Evolutionary conservation across 1,140 invertebrate genomes (phyloP).

Genomic region (Cydia strobilella): DNA sequence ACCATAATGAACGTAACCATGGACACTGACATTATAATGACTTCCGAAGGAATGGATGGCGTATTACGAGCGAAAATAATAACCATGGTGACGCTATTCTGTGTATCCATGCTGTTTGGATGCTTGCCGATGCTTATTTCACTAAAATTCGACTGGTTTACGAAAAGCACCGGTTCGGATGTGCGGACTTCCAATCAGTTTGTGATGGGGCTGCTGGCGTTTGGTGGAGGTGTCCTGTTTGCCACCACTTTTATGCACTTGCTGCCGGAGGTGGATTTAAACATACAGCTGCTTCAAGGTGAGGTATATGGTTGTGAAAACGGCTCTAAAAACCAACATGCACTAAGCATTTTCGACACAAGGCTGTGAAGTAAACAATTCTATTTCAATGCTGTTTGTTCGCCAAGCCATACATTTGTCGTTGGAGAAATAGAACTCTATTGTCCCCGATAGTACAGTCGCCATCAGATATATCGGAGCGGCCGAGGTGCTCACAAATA

Average conservation of each 20-base stretch:
- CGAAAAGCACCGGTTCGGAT: slow-evolving; percentile 65
- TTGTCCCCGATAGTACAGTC: no score
- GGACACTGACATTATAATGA: slow-evolving; percentile 43
- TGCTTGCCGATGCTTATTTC: slow-evolving; percentile 85
- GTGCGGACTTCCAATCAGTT: slow-evolving; percentile 70
- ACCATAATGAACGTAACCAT: slow-evolving; percentile 49
- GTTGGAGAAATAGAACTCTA: neutral
- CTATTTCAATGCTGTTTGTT: slow-evolving; percentile 19
- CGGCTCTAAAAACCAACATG: no score
- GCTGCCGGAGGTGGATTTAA: slow-evolving; percentile 91
- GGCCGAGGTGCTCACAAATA: no score
- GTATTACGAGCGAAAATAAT: slow-evolving; percentile 83
- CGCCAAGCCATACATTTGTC: slow-evolving; percentile 11
- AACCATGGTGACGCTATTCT: slow-evolving; percentile 86
- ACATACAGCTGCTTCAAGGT: slow-evolving; percentile 81
- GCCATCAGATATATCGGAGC: no score
- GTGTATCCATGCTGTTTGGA: slow-evolving; percentile 85
- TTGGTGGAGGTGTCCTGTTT: slow-evolving; percentile 95
- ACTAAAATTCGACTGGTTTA: slow-evolving; percentile 83
- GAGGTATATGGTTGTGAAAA: slow-evolving; percentile 39
- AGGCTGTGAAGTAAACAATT: neutral
- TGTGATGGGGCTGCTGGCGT: slow-evolving; percentile 84
- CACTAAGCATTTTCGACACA: neutral
- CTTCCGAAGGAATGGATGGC: slow-evolving; percentile 44
- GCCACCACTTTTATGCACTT: slow-evolving; percentile 95